These are phyloP conservation scores for Osedax fenrisi DNA, from an alignment of 2,888 invertebrate species.

Conservation along the genomic window DNA sequence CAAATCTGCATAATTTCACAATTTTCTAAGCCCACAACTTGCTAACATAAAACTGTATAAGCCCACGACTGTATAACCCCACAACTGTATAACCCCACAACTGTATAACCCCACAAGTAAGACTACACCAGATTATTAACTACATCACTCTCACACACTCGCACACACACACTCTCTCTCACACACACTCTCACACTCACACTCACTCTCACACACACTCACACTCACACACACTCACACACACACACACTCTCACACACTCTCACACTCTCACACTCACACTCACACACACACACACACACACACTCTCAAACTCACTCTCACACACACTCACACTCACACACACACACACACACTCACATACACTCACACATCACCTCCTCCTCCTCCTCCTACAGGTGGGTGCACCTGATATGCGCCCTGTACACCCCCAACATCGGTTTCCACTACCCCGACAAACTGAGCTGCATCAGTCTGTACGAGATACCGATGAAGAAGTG, in stretches of 20 bases:
- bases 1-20: no score
- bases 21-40: no score
- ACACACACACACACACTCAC: neutral
- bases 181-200: no score
- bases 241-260: neutral
- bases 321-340: neutral
- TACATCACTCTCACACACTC: no score
- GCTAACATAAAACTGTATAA: no score
- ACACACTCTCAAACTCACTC: neutral
- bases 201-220: no score
- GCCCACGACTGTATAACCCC: no score
- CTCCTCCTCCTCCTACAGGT: constrained; percentile 50
- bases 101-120: no score
- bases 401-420: constrained; percentile 95
- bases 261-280: neutral
- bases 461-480: constrained; percentile 79
- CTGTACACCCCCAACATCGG: constrained; percentile 92
- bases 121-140: no score
- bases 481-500: constrained; percentile 94
- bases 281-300: neutral
- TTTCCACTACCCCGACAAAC: constrained; percentile 67
- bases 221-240: neutral
- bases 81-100: no score
- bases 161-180: no score
- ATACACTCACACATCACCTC: neutral